Evolutionary conservation across 2,888 invertebrate species (phyloP).

Genomic region (Pterostichus niger): DNA sequence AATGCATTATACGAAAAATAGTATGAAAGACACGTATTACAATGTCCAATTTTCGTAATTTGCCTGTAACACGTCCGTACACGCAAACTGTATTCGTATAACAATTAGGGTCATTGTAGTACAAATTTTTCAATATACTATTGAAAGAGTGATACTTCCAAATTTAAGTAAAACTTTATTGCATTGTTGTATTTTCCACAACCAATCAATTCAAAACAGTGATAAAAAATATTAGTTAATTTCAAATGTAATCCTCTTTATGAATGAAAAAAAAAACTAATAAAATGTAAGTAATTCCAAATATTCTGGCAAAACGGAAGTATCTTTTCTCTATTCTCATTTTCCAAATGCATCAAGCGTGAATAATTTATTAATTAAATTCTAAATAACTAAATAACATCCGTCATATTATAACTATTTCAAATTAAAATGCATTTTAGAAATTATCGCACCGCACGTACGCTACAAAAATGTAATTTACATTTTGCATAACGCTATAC

Average conservation of each 20-base stretch:
- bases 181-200: too few species aligned
- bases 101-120: too few species aligned
- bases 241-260: background rate
- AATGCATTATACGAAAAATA: too few species aligned
- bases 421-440: constrained; percentile 39
- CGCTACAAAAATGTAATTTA: constrained; percentile 1
- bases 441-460: constrained; percentile 15
- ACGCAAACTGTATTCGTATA: too few species aligned
- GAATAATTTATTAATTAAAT: constrained; percentile 46
- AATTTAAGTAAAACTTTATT: too few species aligned
- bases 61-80: too few species aligned
- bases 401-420: constrained; percentile 32
- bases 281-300: background rate
- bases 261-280: background rate
- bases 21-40: too few species aligned
- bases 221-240: too few species aligned
- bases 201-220: too few species aligned
- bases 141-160: too few species aligned
- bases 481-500: constrained; percentile 37
- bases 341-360: constrained; percentile 25
- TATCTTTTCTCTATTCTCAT: constrained; percentile 34
- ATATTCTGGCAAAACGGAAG: background rate
- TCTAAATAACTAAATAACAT: constrained; percentile 37
- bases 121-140: too few species aligned
- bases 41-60: too few species aligned